Evolutionary conservation across 2,888 invertebrate genomes (phyloP).

Genomic region (Xylophagus ater): DNA sequence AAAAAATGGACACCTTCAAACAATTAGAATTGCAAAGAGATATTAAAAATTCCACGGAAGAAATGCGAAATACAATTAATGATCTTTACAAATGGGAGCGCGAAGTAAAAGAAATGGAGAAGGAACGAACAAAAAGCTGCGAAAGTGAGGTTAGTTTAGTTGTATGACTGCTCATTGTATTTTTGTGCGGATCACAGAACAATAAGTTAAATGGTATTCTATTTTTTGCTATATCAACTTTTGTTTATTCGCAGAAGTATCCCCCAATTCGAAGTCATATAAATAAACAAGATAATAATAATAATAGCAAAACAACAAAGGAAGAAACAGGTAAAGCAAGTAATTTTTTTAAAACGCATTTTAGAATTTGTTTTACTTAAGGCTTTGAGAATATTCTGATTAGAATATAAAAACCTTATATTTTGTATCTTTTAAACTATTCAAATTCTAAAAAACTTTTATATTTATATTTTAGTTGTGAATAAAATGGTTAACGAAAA

Average conservation of each 20-base stretch:
- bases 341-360: too few relatives aligned
- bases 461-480: neutral
- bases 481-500: neutral
- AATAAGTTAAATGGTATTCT: too few relatives aligned
- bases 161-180: neutral
- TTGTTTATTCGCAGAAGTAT: neutral
- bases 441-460: too few relatives aligned
- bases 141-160: conserved; percentile 11
- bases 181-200: neutral
- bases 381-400: too few relatives aligned
- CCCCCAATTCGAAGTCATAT: conserved; percentile 3
- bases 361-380: too few relatives aligned
- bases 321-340: too few relatives aligned
- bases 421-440: too few relatives aligned
- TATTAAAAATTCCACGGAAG: conserved; percentile 31
- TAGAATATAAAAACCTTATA: too few relatives aligned
- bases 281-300: neutral
- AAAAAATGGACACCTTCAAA: conserved; percentile 5
- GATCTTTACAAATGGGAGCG: conserved; percentile 35
- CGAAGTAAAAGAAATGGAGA: conserved; percentile 34
- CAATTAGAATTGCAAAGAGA: conserved; percentile 31
- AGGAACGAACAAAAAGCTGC: conserved; percentile 21
- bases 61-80: conserved; percentile 26
- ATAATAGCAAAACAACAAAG: too few relatives aligned
- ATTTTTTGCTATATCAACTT: too few relatives aligned